Conservation (phyloP, 2,888 invertebrate species). For the Caenorhabditis plicata region DNA sequence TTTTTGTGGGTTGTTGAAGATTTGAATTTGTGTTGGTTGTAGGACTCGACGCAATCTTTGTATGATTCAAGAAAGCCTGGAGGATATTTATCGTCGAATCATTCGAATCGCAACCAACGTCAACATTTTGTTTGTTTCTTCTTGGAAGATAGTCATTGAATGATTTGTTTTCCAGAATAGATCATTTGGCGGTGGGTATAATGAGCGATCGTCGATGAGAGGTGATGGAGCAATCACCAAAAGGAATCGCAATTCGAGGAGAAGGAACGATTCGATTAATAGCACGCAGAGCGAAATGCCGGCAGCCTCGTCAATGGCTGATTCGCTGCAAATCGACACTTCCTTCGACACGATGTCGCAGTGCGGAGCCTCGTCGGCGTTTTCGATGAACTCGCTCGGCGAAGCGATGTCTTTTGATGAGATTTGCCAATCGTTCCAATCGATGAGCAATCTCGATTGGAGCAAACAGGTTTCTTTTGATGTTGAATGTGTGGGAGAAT, state of each 20-base stretch:
- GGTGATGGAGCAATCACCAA: constrained; percentile 30
- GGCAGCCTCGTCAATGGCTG: not conserved
- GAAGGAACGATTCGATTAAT: constrained; percentile 49
- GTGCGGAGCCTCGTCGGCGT: constrained; percentile 18
- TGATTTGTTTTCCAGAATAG: too few relatives aligned
- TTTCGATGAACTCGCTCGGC: constrained; percentile 23
- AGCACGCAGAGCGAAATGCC: constrained; percentile 48
- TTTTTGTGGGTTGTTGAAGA: constrained; percentile 1
- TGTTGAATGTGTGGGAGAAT: too few relatives aligned
- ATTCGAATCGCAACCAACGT: not conserved
- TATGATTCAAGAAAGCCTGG: constrained; percentile 42
- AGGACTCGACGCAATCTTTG: constrained; percentile 52
- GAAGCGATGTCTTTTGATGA: constrained; percentile 27
- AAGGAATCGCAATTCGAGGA: constrained; percentile 9
- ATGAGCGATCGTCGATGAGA: constrained; percentile 42
- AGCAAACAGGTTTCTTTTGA: constrained; percentile 37
- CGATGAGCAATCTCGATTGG: constrained; percentile 41
- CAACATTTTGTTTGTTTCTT: too few relatives aligned
- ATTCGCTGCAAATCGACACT: constrained; percentile 22
- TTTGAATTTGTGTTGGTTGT: constrained; percentile 7
- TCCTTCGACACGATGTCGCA: constrained; percentile 15
- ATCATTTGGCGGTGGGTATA: constrained; percentile 1
- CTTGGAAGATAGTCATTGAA: too few relatives aligned
- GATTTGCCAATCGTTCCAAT: constrained; percentile 40
- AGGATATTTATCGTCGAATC: constrained; percentile 35